Base-by-base conservation (phyloP, 2,888 invertebrate genomes). In the Philopedon plagiatum region DNA sequence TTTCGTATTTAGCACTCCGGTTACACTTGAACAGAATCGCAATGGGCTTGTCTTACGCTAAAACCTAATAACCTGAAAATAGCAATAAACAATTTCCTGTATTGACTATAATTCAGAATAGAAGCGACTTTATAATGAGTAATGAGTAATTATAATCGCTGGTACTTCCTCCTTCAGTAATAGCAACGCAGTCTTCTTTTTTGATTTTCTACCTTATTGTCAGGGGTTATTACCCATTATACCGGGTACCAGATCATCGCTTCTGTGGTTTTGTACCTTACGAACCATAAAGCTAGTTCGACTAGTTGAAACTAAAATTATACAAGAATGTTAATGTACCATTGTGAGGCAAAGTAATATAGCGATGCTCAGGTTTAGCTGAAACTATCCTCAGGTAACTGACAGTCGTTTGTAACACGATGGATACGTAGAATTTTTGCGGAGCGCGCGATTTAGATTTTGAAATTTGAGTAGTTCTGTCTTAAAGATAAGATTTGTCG, bases 11-110 rank as follows among this genome's bases (percentile, higher is more conserved):
- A 49, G 23, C 51, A 29, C 51, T 51, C 3, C 49, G 62, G 49
- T 62, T 49, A 13, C 49, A 62, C 62, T 32, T 32, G 62, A 62
- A n/a, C 49, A 62, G 62, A 49, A 62, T 62, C 62, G n/a, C 51
- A 51, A 51, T 26, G 26, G 26, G 29, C 29, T 51, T 9, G 51
- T 15, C 29, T 51, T 29, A 51, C 51, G n/a, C 51, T 8, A 8
- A 51, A 51, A 26, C 51, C 51, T 15, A 51, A 51, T 51, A 51
- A 29, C 51, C 51, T 51, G 1, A 51, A 51, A 51, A 13, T 15
- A 29, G 29, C 51, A 51, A 51, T 49, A 51, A 51, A 51, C 29
- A 29, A 51, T 51, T 51, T 51, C 29, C 51, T 29, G n/a, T 51
- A 29, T 51, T 51, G 51, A 21, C 21, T 15, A 51, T 51, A 29